Percentiles rank a stretch among this genome's conserved stretches.
These are phyloP conservation scores for Metalampra italica DNA, from an alignment of 2,888 invertebrate species.

Conservation along the genomic window DNA sequence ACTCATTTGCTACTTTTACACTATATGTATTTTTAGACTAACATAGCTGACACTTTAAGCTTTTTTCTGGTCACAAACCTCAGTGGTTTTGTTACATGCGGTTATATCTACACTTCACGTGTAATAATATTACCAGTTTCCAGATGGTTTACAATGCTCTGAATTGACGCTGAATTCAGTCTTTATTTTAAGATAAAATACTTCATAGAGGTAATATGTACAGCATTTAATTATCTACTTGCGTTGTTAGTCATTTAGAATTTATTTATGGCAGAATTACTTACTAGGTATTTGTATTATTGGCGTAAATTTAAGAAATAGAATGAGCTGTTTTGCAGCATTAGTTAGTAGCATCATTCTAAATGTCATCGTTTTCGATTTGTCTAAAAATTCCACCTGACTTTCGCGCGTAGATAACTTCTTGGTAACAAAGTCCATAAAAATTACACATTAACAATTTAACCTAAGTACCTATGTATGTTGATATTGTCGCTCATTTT, in stretches of 20 bases:
- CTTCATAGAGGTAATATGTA: conserved; percentile 62
- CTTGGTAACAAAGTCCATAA: conserved; percentile 8
- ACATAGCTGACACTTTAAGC: too few relatives aligned
- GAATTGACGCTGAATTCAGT: conserved; percentile 79
- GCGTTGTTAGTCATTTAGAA: conserved; percentile 10
- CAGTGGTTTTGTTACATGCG: not conserved
- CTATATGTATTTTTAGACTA: too few relatives aligned
- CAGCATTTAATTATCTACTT: conserved; percentile 30
- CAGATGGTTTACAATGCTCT: conserved; percentile 24
- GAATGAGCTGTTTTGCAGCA: too few relatives aligned
- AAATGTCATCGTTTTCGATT: conserved; percentile 2
- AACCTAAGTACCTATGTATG: conserved; percentile 64
- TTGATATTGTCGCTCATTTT: conserved; percentile 72
- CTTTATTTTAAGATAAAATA: conserved; percentile 59
- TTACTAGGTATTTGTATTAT: too few relatives aligned
- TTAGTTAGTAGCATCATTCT: too few relatives aligned
- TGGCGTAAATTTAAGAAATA: too few relatives aligned
- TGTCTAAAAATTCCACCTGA: not conserved
- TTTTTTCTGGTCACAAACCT: too few relatives aligned
- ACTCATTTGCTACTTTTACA: too few relatives aligned
- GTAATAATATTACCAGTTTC: not conserved
- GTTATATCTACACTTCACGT: not conserved
- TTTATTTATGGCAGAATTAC: too few relatives aligned
- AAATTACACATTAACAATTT: conserved; percentile 23
- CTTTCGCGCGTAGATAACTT: conserved; percentile 12